A percentile compares a stretch with the other conserved stretches of the same genome.
These are phyloP conservation scores for Candoia aspera DNA, from an alignment of 2,113 vertebrate species.

Conservation along the genomic window DNA sequence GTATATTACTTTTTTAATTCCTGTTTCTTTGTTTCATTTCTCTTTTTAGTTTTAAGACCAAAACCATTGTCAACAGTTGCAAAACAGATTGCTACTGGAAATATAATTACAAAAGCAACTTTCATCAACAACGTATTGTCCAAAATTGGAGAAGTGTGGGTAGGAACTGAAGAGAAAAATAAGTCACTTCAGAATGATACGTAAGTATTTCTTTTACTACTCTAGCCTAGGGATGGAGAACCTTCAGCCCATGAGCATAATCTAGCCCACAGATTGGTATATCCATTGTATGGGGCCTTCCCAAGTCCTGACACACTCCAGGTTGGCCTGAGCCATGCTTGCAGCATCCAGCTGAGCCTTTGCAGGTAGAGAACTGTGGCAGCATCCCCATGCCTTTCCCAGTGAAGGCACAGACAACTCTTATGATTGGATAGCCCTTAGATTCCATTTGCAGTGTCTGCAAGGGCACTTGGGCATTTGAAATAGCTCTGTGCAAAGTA, in stretches of 20 bases:
- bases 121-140: constrained; percentile 88
- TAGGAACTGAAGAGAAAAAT: constrained; percentile 71
- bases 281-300: not conserved
- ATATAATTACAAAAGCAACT: constrained; percentile 84
- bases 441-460: not conserved
- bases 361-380: not conserved
- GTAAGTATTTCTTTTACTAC: constrained; percentile 64
- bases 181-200: constrained; percentile 66
- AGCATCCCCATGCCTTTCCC: not conserved
- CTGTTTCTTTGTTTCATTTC: not conserved
- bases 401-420: not conserved
- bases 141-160: constrained; percentile 90
- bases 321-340: not conserved
- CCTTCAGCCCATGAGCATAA: not conserved
- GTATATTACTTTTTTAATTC: not conserved
- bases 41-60: constrained; percentile 81
- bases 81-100: constrained; percentile 77
- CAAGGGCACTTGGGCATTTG: not conserved
- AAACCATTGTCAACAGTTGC: constrained; percentile 88
- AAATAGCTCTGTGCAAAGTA: not conserved
- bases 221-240: not conserved
- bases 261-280: not conserved
- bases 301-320: not conserved
- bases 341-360: not conserved
- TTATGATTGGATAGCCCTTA: not conserved